Base-by-base conservation (phyloP, 2,888 invertebrate species). In the Cylindroiulus punctatus region DNA sequence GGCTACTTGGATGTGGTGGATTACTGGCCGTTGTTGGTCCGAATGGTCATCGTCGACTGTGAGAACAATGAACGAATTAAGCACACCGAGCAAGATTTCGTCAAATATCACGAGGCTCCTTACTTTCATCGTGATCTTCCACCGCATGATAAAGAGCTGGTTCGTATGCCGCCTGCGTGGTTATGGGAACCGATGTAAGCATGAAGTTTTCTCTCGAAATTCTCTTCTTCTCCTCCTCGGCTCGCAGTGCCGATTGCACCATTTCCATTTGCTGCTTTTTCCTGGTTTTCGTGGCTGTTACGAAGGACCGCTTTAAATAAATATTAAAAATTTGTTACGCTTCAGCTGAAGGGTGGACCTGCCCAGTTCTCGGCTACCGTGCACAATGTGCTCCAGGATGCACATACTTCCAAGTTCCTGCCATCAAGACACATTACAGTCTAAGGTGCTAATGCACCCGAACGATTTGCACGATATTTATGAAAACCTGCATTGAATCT, bases 241-340 rank as follows among this genome's bases (percentile, higher is more conserved):
- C 97, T 90, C 98, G 96, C 26, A 99, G 92, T 0, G 99, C 99
- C 91, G 95, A 94, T 89, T 98, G 96, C 87, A 99, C 97, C 87
- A 99, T 94, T 92, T 99, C 99, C 30, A 99, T 98, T 91, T 99
- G 98, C 91, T 99, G 99, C 91, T 99, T 99, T 90, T 99, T 97
- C 30, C 99, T 93, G 0, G 99, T 99, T 91, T 99, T 98, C 0
- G 99, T 99, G 14, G 99, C 99, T 40, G 99, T 99, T 84, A 99
- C 99, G 89, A 98, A 92, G 8, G 98, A 97, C 88, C 97, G 93
- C 96, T 97, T 91, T 30, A 89, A 88, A 44, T 10, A 44, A 26
- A 76, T 30, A n/a, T 65, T 26, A 65, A 7, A 22, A n/a, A 65
- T 12, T 12, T n/a, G 12, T 65, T 65, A 12, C 44, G 4, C 12